Percentiles rank a stretch among this genome's conserved stretches.
These are phyloP conservation scores for Rhopalosiphum padi DNA, from an alignment of 1,140 invertebrate species.

Conservation along the genomic window DNA sequence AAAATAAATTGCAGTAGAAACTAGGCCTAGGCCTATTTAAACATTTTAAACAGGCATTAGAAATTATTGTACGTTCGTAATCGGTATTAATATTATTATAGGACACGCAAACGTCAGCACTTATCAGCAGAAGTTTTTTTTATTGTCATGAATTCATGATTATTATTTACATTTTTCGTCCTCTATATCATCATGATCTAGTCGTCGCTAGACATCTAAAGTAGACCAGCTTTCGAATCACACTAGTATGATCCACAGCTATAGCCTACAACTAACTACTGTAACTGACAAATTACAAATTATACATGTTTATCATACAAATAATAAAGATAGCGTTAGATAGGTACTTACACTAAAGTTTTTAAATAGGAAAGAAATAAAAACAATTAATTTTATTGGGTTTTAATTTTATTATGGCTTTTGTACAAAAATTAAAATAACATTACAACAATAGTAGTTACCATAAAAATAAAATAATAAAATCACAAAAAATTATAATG, in stretches of 20 bases:
- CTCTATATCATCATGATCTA: not conserved
- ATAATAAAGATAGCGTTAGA: not conserved
- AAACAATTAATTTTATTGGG: slow-evolving; percentile 27
- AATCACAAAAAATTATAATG: slow-evolving; percentile 56
- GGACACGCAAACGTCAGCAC: not conserved
- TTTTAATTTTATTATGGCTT: slow-evolving; percentile 58
- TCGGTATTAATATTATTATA: not conserved
- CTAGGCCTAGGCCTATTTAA: not conserved
- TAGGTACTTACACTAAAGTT: not conserved
- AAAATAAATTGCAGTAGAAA: not conserved
- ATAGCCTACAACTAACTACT: not conserved
- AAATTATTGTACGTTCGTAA: not conserved
- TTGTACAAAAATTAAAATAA: slow-evolving; percentile 57
- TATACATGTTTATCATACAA: not conserved
- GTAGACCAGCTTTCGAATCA: not conserved
- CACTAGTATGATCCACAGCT: not conserved
- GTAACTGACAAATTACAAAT: not conserved
- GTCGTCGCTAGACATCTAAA: not conserved
- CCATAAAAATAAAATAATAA: slow-evolving; percentile 55
- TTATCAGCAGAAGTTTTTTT: not conserved
- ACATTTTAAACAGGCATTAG: not conserved
- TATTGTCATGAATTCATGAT: not conserved
- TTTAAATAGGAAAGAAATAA: not conserved
- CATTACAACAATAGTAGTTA: slow-evolving; percentile 49
- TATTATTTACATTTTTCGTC: not conserved